Conservation (phyloP, 64 coral and sea anemone genomes). For the Porites australiensis region DNA sequence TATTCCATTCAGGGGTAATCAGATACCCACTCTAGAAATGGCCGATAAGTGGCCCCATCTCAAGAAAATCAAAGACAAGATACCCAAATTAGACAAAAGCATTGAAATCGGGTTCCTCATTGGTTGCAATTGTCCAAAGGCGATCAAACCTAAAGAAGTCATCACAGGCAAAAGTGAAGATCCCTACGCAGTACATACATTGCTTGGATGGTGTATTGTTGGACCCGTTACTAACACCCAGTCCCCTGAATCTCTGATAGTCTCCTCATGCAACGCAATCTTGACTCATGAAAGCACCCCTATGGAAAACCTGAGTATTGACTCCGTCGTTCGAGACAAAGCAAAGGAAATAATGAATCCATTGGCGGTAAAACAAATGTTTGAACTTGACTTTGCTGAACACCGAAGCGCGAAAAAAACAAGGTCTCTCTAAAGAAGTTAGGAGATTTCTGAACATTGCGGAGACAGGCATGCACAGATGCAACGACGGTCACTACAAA, state of each 20-base stretch:
- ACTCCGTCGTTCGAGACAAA: background rate
- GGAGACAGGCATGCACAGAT: background rate
- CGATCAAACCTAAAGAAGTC: slow-evolving; percentile 74
- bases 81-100: slow-evolving; percentile 24
- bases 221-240: background rate
- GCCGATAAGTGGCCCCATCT: slow-evolving; percentile 57
- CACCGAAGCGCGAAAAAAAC: too few species aligned
- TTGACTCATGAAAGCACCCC: background rate
- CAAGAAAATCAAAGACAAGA: slow-evolving; percentile 34
- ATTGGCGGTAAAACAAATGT: background rate
- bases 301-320: too few species aligned
- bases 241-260: background rate
- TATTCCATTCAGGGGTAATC: slow-evolving; percentile 59
- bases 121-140: slow-evolving; percentile 61
- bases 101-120: slow-evolving; percentile 70
- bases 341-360: background rate
- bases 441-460: background rate
- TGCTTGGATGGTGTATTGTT: slow-evolving; percentile 4
- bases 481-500: slow-evolving; percentile 35
- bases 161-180: slow-evolving; percentile 62
- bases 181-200: too few species aligned
- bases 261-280: background rate
- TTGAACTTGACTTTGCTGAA: background rate
- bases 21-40: slow-evolving; percentile 66
- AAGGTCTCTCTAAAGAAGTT: too few species aligned